phyloP scores from a whole-genome alignment of 92 coral and sea anemone genomes.

The Porites evermanni region DNA sequence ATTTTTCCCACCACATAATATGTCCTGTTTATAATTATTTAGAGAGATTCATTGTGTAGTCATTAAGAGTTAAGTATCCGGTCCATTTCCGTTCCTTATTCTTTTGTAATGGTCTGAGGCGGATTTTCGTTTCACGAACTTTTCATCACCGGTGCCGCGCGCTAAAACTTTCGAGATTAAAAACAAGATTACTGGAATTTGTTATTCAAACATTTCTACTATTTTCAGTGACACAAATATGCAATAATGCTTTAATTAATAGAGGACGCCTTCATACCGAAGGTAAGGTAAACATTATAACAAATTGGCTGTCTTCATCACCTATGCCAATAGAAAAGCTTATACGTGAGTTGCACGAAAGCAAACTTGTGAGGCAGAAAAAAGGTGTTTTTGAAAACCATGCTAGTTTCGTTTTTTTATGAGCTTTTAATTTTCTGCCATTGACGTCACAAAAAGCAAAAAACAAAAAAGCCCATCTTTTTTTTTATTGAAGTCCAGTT shows the following conservation, averaged over 20 bases:
- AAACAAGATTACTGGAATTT: background rate
- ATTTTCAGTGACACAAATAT: constrained; percentile 11
- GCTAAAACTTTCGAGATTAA: background rate
- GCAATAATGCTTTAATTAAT: constrained; percentile 6
- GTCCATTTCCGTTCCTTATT: constrained; percentile 2
- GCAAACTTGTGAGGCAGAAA: too few relatives aligned
- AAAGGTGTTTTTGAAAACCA: too few relatives aligned
- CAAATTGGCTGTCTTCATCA: background rate
- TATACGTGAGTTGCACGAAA: too few relatives aligned
- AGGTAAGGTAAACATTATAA: constrained; percentile 11
- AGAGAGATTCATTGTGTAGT: background rate
- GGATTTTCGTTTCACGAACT: background rate
- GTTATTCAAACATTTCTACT: background rate
- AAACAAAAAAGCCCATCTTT: background rate
- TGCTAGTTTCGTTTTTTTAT: too few relatives aligned
- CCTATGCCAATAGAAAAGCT: background rate
- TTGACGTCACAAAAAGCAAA: background rate
- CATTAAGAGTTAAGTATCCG: background rate
- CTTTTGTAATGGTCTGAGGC: background rate
- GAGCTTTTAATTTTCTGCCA: too few relatives aligned
- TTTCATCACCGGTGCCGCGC: background rate
- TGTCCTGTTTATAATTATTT: background rate
- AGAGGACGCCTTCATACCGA: background rate
- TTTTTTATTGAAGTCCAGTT: constrained; percentile 4
- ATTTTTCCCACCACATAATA: too few relatives aligned